These are phyloP conservation scores for Halisarca cf. caerulea DNA, from an alignment of 37 sponge, comb jelly and placozoan species.

Conservation along the genomic window DNA sequence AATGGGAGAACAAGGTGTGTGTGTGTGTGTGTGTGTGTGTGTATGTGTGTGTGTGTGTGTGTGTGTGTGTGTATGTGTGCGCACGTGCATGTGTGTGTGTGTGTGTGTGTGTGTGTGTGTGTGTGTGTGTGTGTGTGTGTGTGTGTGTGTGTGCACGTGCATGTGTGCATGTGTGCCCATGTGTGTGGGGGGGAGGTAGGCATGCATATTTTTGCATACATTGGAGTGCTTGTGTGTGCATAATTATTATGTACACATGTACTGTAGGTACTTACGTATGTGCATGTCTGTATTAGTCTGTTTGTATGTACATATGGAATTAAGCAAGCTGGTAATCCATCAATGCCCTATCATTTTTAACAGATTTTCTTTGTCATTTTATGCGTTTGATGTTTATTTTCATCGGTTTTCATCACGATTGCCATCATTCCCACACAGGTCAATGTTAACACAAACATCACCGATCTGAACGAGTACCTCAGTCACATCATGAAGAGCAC, in stretches of 20 bases:
- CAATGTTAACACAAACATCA: conserved; percentile 89
- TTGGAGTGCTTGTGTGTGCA: too few species aligned
- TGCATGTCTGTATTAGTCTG: background rate
- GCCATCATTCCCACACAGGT: conserved; percentile 41
- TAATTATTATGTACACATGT: too few species aligned
- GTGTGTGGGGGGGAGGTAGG: too few species aligned
- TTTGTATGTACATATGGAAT: background rate
- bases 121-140: background rate
- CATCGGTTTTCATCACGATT: too few species aligned
- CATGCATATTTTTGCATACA: background rate
- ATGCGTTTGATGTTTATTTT: too few species aligned
- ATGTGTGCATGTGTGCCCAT: too few species aligned
- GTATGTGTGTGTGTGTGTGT: too few species aligned
- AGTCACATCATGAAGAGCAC: conserved; percentile 85
- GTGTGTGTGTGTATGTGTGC: conserved; percentile 1
- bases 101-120: conserved; percentile 32
- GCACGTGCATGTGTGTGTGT: background rate
- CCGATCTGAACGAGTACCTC: conserved; percentile 76
- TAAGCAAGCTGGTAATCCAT: too few species aligned
- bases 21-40: too few species aligned
- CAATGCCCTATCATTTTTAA: too few species aligned
- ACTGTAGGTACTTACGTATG: background rate
- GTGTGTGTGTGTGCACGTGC: too few species aligned
- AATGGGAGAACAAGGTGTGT: conserved; percentile 97
- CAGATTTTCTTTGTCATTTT: too few species aligned